Percentiles rank a stretch among this genome's conserved stretches.
These are phyloP conservation scores for Eudemis profundana DNA, from an alignment of 2,888 invertebrate species.

Conservation along the genomic window DNA sequence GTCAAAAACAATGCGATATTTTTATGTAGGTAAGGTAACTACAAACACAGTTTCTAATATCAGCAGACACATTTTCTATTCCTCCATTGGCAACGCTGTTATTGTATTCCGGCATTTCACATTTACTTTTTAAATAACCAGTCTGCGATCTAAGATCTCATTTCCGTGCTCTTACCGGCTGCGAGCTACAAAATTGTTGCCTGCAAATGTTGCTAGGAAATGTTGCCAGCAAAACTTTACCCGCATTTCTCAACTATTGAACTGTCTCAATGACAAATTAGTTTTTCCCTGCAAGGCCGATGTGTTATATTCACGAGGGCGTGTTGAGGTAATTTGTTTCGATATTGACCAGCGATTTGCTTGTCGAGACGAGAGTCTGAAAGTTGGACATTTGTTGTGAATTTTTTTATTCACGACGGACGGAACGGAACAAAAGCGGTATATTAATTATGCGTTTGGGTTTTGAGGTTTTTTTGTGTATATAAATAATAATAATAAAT, in stretches of 20 bases:
- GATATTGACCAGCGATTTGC: background rate
- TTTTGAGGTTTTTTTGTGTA: too few species aligned
- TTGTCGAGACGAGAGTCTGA: background rate
- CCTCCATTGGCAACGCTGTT: background rate
- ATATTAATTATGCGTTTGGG: too few species aligned
- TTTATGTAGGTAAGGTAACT: too few species aligned
- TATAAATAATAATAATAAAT: too few species aligned
- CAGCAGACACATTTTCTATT: background rate
- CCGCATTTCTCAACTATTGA: constrained; percentile 28
- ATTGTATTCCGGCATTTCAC: constrained; percentile 1
- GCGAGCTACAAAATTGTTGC: constrained; percentile 39
- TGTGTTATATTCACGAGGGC: constrained; percentile 43
- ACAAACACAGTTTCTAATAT: background rate
- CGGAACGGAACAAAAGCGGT: too few species aligned
- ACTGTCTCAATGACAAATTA: constrained; percentile 42
- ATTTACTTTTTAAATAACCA: constrained; percentile 23
- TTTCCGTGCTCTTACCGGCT: constrained; percentile 48
- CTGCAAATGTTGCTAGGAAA: constrained; percentile 12
- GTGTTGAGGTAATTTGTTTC: constrained; percentile 4
- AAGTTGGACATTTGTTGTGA: background rate
- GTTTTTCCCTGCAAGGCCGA: constrained; percentile 30
- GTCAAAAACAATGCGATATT: too few species aligned
- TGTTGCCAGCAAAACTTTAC: constrained; percentile 21
- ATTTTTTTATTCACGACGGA: background rate
- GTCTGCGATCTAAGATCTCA: constrained; percentile 45